Base-by-base conservation (phyloP, 2,113 vertebrate genomes). In the Mirza zaza region DNA sequence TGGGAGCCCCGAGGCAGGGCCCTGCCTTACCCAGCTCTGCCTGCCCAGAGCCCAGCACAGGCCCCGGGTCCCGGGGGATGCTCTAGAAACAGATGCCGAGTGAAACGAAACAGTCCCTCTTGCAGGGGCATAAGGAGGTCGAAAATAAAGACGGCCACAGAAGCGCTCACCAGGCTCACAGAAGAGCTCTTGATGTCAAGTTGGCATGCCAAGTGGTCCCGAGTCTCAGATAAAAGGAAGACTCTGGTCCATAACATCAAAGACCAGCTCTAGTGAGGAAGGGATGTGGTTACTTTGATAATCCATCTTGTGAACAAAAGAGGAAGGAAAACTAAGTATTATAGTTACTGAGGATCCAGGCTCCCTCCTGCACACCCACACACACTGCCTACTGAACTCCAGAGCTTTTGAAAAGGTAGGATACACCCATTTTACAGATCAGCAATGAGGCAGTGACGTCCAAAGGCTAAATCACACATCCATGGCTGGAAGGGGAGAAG, bases 221-320 rank as follows among this genome's bases (percentile, higher is more conserved):
- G 57, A 79, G 85, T 71, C 81, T 55, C 52, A 68, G 42, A 82
- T 12, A 48, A 50, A 73, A 73, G 20, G 68, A 13, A 92, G 34
- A 59, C 34, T 87, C 81, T 34, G 50, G 55, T 79, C 77, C 90
- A 50, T 17, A 63, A 55, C 45, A 79, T 85, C 81, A 97, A 96
- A 96, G 50, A 32, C 18, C 32, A 84, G 71, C 34, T 4, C 61
- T 70, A 14, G 45, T 52, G 20, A 75, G 68, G 61, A 57, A 42
- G 34, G 34, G 15, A 12, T 5, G 15, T 27, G 5, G 36, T 86
- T 50, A 65, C 89, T 91, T 75, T 59, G 90, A 80, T 36, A 76
- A 79, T 52, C 55, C 29, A 32, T 87, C 80, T 90, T 36, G 29
- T 13, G 36, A 96, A 76, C 25, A 70, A 73, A 81, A 45, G n/a